Evolutionary conservation across 2,113 vertebrate species (phyloP).

Genomic region (Morone saxatilis): DNA sequence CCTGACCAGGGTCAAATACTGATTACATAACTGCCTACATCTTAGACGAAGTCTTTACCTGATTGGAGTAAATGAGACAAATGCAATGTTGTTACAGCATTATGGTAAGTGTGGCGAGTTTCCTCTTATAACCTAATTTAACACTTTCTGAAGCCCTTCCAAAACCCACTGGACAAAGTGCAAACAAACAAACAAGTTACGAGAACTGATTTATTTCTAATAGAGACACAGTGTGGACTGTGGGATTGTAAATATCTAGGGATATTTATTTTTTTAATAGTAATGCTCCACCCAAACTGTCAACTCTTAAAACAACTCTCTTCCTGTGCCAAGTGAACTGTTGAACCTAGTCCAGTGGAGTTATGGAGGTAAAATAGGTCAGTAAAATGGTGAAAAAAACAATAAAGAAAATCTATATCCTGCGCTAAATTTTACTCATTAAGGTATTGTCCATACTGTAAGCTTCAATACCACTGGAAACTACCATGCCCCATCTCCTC

Average conservation of each 20-base stretch:
- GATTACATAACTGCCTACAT: constrained; percentile 20
- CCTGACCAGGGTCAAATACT: constrained; percentile 9
- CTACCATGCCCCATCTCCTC: not conserved
- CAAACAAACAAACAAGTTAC: not conserved
- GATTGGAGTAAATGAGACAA: constrained; percentile 4
- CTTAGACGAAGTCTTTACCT: constrained; percentile 6
- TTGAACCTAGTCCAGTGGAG: no score
- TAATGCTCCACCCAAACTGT: not conserved
- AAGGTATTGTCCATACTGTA: not conserved
- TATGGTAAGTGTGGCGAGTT: not conserved
- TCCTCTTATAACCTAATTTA: not conserved
- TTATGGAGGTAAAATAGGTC: not conserved
- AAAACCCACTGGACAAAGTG: not conserved
- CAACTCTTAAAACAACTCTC: not conserved
- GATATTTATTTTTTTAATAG: not conserved
- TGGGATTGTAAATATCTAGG: not conserved
- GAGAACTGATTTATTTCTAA: no score
- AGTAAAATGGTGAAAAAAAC: not conserved
- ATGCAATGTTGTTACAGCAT: not conserved
- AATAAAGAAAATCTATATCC: not conserved
- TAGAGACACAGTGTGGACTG: not conserved
- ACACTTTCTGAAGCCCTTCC: not conserved
- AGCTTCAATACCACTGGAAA: not conserved
- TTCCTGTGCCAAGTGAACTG: not conserved
- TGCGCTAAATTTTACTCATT: not conserved